Conservation (phyloP, 1,140 invertebrate genomes). For the Heliconius hermathena region DNA sequence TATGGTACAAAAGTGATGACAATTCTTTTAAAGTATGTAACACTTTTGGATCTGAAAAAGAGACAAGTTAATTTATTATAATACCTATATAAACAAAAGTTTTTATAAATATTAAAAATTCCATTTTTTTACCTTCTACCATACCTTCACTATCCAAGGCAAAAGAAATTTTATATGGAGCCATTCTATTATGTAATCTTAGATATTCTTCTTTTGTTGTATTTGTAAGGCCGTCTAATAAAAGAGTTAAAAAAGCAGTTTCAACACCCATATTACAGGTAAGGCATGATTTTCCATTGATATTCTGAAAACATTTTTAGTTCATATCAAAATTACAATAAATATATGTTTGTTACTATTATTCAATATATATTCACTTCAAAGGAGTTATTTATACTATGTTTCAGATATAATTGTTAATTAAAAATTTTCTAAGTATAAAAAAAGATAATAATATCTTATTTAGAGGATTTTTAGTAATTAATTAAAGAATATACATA, state of each 20-base stretch:
- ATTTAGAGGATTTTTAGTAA: too few relatives aligned
- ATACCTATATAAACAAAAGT: neutral
- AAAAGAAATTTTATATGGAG: conserved; percentile 88
- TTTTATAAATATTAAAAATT: neutral
- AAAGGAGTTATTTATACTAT: too few relatives aligned
- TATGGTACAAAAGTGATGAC: conserved; percentile 77
- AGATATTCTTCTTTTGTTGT: conserved; percentile 71
- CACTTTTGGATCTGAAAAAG: conserved; percentile 38
- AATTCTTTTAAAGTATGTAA: conserved; percentile 78
- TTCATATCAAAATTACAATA: neutral
- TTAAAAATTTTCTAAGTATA: too few relatives aligned
- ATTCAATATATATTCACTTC: conserved; percentile 20
- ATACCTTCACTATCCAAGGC: conserved; percentile 71
- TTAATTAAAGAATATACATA: too few relatives aligned
- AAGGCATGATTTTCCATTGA: conserved; percentile 55
- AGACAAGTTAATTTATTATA: neutral
- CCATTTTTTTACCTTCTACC: conserved; percentile 17
- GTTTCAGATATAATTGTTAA: too few relatives aligned
- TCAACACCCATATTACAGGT: conserved; percentile 83
- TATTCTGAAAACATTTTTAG: conserved; percentile 38
- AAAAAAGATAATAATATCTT: too few relatives aligned
- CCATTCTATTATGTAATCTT: conserved; percentile 86
- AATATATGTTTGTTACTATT: neutral
- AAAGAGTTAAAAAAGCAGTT: conserved; percentile 82
- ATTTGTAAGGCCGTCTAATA: conserved; percentile 83